phyloP scores from a whole-genome alignment of 2,888 invertebrate species.

The Sminthurides aquaticus region DNA sequence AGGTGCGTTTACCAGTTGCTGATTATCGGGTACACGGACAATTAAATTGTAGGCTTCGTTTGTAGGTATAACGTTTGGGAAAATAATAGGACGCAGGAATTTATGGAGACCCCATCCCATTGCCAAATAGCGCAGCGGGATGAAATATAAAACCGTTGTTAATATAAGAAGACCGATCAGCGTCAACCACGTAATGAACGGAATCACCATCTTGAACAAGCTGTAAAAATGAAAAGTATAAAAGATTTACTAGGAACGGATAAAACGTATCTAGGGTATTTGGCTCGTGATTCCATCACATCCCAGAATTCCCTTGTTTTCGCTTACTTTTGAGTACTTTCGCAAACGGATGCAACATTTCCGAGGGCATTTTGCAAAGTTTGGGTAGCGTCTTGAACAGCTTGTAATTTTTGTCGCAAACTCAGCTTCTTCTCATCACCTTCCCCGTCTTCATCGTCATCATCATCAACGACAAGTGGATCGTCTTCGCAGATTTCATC shows the following conservation, averaged over 20 bases:
- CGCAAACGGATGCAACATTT: conserved; percentile 84
- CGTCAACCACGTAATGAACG: conserved; percentile 41
- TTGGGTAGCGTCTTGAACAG: conserved; percentile 94
- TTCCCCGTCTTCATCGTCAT: conserved; percentile 85
- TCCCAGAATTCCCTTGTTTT: not conserved
- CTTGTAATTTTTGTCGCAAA: conserved; percentile 83
- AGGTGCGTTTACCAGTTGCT: conserved; percentile 40
- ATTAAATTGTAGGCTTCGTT: conserved; percentile 42
- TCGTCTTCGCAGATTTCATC: conserved; percentile 45
- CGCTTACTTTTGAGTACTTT: conserved; percentile 84
- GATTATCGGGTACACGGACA: conserved; percentile 42
- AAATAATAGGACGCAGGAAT: conserved; percentile 38
- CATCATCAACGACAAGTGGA: conserved; percentile 54
- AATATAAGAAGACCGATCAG: conserved; percentile 37
- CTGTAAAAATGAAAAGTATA: conserved; percentile 26
- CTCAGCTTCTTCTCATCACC: conserved; percentile 94
- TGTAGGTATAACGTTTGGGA: conserved; percentile 39
- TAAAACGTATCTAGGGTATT: too few relatives aligned
- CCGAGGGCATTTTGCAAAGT: conserved; percentile 94
- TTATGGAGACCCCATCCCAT: conserved; percentile 43
- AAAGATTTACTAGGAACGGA: too few relatives aligned
- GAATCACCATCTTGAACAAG: conserved; percentile 41
- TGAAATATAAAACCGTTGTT: conserved; percentile 39
- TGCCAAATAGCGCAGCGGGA: conserved; percentile 40
- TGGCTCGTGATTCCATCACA: not conserved